Evolutionary conservation across 2,888 invertebrate genomes (phyloP), one percentile per base, ranked within the genome.

Genomic region (Eueremaeus valkanovi): DNA sequence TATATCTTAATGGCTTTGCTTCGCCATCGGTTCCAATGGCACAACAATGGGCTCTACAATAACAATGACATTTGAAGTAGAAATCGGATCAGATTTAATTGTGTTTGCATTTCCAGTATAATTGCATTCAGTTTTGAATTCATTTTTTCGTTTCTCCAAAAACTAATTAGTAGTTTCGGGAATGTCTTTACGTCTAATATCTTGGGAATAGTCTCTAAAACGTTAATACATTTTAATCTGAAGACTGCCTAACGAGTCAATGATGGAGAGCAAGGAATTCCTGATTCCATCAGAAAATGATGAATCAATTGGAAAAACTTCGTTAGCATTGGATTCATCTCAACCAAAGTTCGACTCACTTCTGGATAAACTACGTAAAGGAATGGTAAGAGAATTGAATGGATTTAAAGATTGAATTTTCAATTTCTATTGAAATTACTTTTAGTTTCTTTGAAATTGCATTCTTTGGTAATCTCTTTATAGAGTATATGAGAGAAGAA

Each of bases 311-410:
- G 51, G 3, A 21, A 31, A 31, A 33, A 61, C 29, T 29, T 61
- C 61, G 18, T 61, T 61, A 61, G 18, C 61, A 6, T 61, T 29
- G 27, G 61, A 61, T 29, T 51, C 51, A 5, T 51, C 61, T 61
- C 61, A 61, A 31, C 61, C 61, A 29, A 61, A 61, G 61, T 61
- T 61, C 31, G 73, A 73, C 33, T 33, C 51, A 55, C 73, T 73
- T n/a, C 40, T 73, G 45, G 73, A 73, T 31, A 73, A 73, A 40
- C 73, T 73, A n/a, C 29, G 73, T 3, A 73, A 73, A 33, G 73
- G 73, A 73, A 73, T 73, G 73, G 73, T 73, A 73, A 55, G 73
- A 27, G 21, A 31, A 45, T 6, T 16, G 11, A 21, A 9, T 66
- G 36, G 5, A 36, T 36, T 11, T 36, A 36, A 8, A 36, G 11